Evolutionary conservation across 64 coral and sea anemone genomes (phyloP), one percentile per base, ranked within the genome.

Genomic region (Porites australiensis): DNA sequence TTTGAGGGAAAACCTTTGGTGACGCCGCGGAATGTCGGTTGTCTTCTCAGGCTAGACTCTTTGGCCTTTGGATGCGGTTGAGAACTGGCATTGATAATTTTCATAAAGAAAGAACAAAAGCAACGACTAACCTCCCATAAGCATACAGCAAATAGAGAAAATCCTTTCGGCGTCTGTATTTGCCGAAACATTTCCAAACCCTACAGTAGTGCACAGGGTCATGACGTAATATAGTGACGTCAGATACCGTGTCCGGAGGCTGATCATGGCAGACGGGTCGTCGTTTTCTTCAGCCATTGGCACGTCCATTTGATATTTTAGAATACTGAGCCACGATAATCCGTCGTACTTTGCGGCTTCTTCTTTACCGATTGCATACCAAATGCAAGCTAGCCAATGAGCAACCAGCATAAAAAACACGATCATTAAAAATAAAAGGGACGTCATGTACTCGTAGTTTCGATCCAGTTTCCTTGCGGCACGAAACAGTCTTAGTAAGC

Each of bases 371-470:
- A 99, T 94, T 22, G 83, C 75, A 12, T 99, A 96, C 98, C 98
- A 99, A 15, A 93, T 95, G 82, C 98, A 99, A 43, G 98, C 94
- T 69, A 99, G 54, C 98, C 98, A 99, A 99, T 99, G 98, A 80
- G 98, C 91, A 15, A 96, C 94, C 44, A 99, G 94, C 94, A 95
- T 96, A 79, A 99, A 99, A 64, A 95, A 95, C 84, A 99, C 90
- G 22, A 99, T 67, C 98, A 99, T 99, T 46, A 99, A 53, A 77
- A 99, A 99, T 6, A 99, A n/a, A 11, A 99, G 67, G 58, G 98
- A 99, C 70, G 94, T 95, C 88, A 95, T 99, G 72, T 99, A 96
- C 68, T 99, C 98, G 78, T 99, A 99, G 47, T 99, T 99, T 59
- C 94, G 94, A 90, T 99, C 98, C 79, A 99, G 91, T 89, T 95